These are phyloP conservation scores for Philhelius pedissequus DNA, from an alignment of 2,888 invertebrate species.

Conservation along the genomic window DNA sequence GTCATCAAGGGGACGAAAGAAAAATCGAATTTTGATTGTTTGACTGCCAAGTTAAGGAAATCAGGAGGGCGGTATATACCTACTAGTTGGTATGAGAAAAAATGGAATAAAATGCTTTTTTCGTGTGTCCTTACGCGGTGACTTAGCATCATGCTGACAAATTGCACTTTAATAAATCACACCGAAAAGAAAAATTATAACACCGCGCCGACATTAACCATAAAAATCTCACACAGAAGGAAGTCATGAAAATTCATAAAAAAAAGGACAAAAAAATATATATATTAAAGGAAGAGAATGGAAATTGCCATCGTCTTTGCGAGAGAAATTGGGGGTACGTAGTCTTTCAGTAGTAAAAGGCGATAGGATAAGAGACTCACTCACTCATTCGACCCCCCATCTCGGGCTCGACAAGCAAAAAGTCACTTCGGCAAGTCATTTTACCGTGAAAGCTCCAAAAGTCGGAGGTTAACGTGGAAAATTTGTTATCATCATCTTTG, in stretches of 20 bases:
- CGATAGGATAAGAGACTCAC: not conserved
- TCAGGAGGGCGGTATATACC: no score
- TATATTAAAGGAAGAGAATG: conserved; percentile 20
- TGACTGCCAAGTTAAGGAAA: not conserved
- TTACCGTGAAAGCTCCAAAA: conserved; percentile 64
- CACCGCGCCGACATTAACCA: conserved; percentile 57
- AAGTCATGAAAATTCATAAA: conserved; percentile 52
- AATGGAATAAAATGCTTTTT: conserved; percentile 4
- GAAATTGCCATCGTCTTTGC: conserved; percentile 45
- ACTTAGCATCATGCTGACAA: conserved; percentile 52
- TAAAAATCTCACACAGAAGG: conserved; percentile 52
- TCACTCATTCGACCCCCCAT: not conserved
- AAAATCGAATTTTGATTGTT: conserved; percentile 63
- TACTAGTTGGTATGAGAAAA: not conserved
- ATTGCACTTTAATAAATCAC: conserved; percentile 68
- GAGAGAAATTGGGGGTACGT: not conserved
- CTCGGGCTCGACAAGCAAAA: conserved; percentile 33
- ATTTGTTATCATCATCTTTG: conserved; percentile 66
- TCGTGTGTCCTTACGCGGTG: conserved; percentile 14
- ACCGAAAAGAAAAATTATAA: conserved; percentile 60
- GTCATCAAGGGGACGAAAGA: conserved; percentile 11
- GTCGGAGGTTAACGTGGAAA: conserved; percentile 61
- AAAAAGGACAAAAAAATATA: no score
- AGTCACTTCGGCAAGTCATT: conserved; percentile 65
- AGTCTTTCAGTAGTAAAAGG: not conserved